A percentile compares a stretch with the other conserved stretches of the same genome.
Conservation (phyloP, 2,113 vertebrate species). For the Madoqua kirkii region DNA sequence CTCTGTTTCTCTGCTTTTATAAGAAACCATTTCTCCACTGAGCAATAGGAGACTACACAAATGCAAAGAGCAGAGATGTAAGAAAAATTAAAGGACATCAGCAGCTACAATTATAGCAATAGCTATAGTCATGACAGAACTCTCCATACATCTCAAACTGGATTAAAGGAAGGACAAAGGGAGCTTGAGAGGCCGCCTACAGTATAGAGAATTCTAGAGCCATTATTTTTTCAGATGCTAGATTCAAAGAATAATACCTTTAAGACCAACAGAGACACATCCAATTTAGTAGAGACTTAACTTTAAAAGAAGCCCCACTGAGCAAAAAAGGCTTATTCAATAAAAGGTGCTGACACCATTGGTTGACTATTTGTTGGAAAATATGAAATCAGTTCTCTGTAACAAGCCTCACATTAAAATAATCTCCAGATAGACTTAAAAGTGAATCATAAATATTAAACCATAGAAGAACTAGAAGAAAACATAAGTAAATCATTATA, state of each 20-base stretch:
- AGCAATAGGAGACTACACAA: not conserved
- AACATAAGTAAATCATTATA: not conserved
- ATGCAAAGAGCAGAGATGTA: conserved; percentile 36
- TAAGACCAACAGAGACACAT: not conserved
- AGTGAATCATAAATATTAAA: not conserved
- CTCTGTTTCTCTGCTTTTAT: not conserved
- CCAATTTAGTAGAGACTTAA: not conserved
- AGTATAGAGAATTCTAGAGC: not conserved
- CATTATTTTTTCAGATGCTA: conserved; percentile 43
- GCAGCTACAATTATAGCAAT: not conserved
- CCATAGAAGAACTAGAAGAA: not conserved
- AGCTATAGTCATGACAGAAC: not conserved
- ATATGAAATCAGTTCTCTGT: not conserved
- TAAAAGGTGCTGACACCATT: not conserved
- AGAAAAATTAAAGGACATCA: conserved; percentile 34
- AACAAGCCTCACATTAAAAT: not conserved
- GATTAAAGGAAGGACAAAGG: conserved; percentile 19
- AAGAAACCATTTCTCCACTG: not conserved
- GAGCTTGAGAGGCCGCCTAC: not conserved
- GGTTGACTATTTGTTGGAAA: not conserved
- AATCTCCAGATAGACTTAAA: not conserved
- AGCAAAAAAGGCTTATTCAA: conserved; percentile 11
- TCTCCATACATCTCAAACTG: conserved; percentile 29
- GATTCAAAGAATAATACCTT: not conserved
- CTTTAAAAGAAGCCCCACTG: not conserved